phyloP scores from a whole-genome alignment of 1,140 invertebrate species.

The Trissolcus basalis region DNA sequence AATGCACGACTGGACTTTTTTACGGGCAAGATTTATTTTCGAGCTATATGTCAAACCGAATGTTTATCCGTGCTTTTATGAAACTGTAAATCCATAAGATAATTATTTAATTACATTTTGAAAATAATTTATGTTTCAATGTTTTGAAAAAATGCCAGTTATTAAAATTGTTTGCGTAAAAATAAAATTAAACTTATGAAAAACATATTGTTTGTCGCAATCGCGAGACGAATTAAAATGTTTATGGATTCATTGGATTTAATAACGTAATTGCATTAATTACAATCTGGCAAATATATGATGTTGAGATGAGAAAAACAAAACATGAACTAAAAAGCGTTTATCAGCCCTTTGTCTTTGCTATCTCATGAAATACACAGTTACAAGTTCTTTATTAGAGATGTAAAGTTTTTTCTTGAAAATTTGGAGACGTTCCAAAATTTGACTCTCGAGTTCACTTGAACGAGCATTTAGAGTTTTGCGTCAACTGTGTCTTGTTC shows the following conservation, averaged over 20 bases:
- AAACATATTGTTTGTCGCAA: too few relatives aligned
- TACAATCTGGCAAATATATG: too few relatives aligned
- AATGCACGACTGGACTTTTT: neutral
- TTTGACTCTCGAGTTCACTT: slow-evolving; percentile 36
- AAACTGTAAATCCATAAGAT: too few relatives aligned
- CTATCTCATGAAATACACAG: slow-evolving; percentile 12
- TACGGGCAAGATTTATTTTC: neutral
- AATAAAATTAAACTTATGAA: too few relatives aligned
- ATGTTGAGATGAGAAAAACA: slow-evolving; percentile 19
- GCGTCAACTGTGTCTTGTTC: slow-evolving; percentile 4
- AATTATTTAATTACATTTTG: too few relatives aligned
- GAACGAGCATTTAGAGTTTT: slow-evolving; percentile 30
- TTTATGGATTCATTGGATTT: too few relatives aligned
- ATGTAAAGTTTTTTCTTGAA: slow-evolving; percentile 45
- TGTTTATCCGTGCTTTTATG: neutral
- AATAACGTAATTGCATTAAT: too few relatives aligned
- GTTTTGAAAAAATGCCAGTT: too few relatives aligned
- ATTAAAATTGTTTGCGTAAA: too few relatives aligned
- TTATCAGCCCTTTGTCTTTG: slow-evolving; percentile 20
- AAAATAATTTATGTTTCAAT: too few relatives aligned
- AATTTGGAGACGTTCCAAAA: slow-evolving; percentile 44
- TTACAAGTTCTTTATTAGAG: slow-evolving; percentile 50
- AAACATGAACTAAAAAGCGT: slow-evolving; percentile 21
- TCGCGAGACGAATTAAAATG: too few relatives aligned
- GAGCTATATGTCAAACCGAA: neutral